These are phyloP conservation scores for Pogoniulus pusillus DNA, from an alignment of 2,797 vertebrate genomes.

Conservation along the genomic window DNA sequence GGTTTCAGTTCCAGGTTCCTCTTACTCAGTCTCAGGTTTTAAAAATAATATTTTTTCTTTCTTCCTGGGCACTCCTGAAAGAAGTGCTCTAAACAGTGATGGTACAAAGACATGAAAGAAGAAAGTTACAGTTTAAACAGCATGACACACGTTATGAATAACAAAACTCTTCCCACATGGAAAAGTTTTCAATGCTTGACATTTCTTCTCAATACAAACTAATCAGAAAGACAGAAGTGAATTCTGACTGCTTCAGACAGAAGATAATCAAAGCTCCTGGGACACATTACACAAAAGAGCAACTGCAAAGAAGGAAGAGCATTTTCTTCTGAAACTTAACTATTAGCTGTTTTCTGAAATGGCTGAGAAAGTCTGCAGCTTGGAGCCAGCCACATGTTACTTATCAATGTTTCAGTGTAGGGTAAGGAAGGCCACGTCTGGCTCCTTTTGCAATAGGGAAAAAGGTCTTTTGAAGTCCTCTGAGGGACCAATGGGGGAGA, in stretches of 20 bases:
- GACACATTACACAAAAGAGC: not conserved
- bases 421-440: slow-evolving; percentile 37
- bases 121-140: slow-evolving; percentile 13
- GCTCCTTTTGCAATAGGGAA: slow-evolving; percentile 32
- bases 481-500: not conserved
- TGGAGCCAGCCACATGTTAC: slow-evolving; percentile 62
- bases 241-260: slow-evolving; percentile 21
- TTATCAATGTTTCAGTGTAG: slow-evolving; percentile 65
- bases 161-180: not conserved
- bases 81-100: not conserved
- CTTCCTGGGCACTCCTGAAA: slow-evolving; percentile 13
- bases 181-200: not conserved
- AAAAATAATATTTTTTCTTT: slow-evolving; percentile 54
- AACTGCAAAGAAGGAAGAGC: slow-evolving; percentile 8
- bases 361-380: slow-evolving; percentile 45
- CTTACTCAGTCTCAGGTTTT: slow-evolving; percentile 10
- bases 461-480: slow-evolving; percentile 64
- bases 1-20: slow-evolving; percentile 16
- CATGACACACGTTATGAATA: not conserved
- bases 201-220: slow-evolving; percentile 35
- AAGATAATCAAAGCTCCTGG: slow-evolving; percentile 2
- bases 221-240: slow-evolving; percentile 24
- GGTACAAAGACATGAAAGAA: slow-evolving; percentile 29
- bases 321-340: not conserved
- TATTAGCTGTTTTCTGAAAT: slow-evolving; percentile 34